phyloP scores from a whole-genome alignment of 2,797 vertebrate genomes.

The Mormyrops attenuatus region DNA sequence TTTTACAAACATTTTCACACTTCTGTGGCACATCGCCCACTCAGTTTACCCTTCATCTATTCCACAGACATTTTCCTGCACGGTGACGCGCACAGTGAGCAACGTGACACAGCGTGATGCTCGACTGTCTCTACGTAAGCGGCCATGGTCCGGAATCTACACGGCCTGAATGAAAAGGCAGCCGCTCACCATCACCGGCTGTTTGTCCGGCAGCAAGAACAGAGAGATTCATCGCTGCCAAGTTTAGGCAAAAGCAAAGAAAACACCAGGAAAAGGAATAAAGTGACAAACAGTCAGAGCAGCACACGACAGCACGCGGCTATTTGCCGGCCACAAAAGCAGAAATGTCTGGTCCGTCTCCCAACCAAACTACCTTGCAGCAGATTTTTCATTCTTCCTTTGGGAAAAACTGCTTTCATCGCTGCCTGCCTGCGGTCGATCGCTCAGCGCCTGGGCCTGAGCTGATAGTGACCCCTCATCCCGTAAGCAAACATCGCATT shows the following conservation, averaged over 20 bases:
- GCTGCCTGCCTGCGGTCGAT: background rate
- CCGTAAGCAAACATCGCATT: background rate
- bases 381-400: background rate
- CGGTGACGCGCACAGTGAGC: background rate
- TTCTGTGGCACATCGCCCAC: background rate
- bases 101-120: background rate
- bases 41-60: background rate
- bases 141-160: background rate
- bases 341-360: background rate
- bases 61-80: background rate
- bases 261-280: background rate
- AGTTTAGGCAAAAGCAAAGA: background rate
- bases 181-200: background rate
- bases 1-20: background rate
- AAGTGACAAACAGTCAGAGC: background rate
- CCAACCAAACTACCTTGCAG: background rate
- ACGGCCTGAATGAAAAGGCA: background rate
- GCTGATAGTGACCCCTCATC: slow-evolving; percentile 7
- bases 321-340: background rate
- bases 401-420: background rate
- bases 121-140: background rate
- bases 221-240: background rate
- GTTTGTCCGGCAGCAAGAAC: background rate
- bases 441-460: background rate
- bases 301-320: background rate